Evolutionary conservation across 23 tunicate genomes (phyloP), one percentile per base, ranked within the genome.

Genomic region (Corella eumyota): DNA sequence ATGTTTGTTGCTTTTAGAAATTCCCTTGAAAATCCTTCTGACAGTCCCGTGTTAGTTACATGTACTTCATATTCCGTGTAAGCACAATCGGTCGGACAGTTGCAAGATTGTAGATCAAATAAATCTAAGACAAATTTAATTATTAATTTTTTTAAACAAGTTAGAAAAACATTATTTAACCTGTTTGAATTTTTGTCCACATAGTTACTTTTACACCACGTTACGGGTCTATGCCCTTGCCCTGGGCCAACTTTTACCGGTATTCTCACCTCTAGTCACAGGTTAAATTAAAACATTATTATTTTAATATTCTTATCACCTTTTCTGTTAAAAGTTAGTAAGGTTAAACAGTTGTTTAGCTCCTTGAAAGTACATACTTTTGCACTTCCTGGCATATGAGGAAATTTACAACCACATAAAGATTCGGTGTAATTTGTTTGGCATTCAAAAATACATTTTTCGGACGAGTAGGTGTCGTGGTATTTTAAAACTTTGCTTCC

Each of bases 401-500:
- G 60, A 13, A n/a, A 47, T 48, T 50, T 73, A 51, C 79, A 73
- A 1, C 70, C 61, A 32, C 79, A 73, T 24, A 49, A 25, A 4
- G 9, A 4, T 5, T 29, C 32, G 21, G 52, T 51, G 58, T 51
- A 34, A 20, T 73, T 53, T 31, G 69, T 50, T 50, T 50, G 44
- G 32, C 79, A 73, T 51, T 73, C 79, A 17, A 62, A 49, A 29
- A 50, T 26, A 34, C 79, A 73, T 9, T 68, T 33, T 20, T 34
- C 62, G 29, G 51, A 28, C 2, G 79, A 33, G 62, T 73, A 73
- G n/a, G n/a, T 29, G 5, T 22, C 50, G 32, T 32, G 63, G 52
- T 44, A 62, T 4, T 22, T 2, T 15, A 73, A 70, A 6, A 50
- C 20, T n/a, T 52, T 31, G 24, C 24, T 32, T 36, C 79, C 79